phyloP scores from a whole-genome alignment of 2,113 vertebrate genomes.

The Pollimyrus isidori region DNA sequence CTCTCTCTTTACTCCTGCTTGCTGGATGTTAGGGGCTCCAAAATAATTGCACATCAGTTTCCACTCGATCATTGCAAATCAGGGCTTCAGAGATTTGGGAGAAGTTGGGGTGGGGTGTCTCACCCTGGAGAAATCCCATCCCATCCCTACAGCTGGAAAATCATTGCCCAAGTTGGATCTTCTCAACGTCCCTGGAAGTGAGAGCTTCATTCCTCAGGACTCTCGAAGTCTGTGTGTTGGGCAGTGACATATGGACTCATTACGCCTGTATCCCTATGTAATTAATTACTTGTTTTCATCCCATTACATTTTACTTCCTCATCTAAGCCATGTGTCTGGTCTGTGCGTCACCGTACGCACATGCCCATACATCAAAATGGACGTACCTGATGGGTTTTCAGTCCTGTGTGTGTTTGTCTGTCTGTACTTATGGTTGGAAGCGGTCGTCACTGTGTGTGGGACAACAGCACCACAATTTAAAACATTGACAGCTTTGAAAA shows the following conservation, averaged over 20 bases:
- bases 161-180: neutral
- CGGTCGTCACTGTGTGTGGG: neutral
- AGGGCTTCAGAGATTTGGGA: neutral
- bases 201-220: neutral
- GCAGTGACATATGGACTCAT: neutral
- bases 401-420: neutral
- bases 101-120: neutral
- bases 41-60: neutral
- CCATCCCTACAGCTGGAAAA: neutral
- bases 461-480: too few relatives aligned
- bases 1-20: neutral
- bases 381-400: neutral
- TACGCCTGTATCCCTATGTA: neutral
- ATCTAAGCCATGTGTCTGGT: neutral
- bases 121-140: neutral
- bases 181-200: neutral
- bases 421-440: neutral
- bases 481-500: neutral
- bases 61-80: neutral
- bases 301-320: neutral
- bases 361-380: neutral
- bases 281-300: slow-evolving; percentile 8
- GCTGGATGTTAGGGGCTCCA: neutral
- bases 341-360: neutral
- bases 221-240: neutral